These are phyloP conservation scores for Sitophilus oryzae DNA, from an alignment of 1,140 invertebrate species.

Conservation along the genomic window DNA sequence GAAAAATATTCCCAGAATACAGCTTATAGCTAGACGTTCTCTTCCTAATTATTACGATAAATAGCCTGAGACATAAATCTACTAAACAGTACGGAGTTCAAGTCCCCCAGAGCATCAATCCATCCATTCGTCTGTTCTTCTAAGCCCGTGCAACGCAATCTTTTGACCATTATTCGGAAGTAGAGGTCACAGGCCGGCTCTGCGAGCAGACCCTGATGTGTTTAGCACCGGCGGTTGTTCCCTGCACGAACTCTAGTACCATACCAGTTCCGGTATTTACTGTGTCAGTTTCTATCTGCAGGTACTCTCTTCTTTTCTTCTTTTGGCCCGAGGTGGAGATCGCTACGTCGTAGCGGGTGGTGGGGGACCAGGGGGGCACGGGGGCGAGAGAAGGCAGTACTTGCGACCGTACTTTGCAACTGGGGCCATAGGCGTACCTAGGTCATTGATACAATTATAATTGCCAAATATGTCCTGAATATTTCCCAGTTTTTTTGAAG, in stretches of 20 bases:
- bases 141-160: conserved; percentile 17
- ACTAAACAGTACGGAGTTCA: not conserved
- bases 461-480: too few species aligned
- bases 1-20: too few species aligned
- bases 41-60: not conserved
- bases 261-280: conserved; percentile 27
- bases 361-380: not conserved
- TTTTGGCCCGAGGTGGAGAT: conserved; percentile 7
- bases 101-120: not conserved
- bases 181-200: conserved; percentile 17
- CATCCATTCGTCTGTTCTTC: not conserved
- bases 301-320: conserved; percentile 19
- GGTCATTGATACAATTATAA: too few species aligned
- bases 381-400: not conserved
- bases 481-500: too few species aligned
- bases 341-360: not conserved
- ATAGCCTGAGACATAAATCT: not conserved
- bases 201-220: conserved; percentile 10
- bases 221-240: conserved; percentile 10
- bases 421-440: conserved; percentile 17
- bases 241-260: conserved; percentile 22
- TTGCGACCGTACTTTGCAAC: conserved; percentile 24
- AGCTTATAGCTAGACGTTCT: not conserved
- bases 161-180: conserved; percentile 20
- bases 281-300: conserved; percentile 26